These are phyloP conservation scores for Agonum fuliginosum DNA, from an alignment of 2,888 invertebrate species.

Conservation along the genomic window DNA sequence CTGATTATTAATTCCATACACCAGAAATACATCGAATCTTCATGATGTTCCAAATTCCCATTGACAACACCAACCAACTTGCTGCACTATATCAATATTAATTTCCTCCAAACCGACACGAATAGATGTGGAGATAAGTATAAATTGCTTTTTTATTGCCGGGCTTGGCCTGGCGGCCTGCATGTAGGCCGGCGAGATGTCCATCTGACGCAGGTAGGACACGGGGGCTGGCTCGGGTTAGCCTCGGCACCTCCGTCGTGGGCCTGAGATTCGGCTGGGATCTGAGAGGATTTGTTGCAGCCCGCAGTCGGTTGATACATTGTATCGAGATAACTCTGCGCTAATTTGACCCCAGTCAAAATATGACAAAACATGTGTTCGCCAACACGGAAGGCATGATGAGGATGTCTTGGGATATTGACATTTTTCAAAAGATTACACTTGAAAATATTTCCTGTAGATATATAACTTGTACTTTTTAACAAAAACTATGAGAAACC, in stretches of 20 bases:
- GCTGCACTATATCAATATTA: conserved; percentile 46
- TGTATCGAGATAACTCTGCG: conserved; percentile 29
- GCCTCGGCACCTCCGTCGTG: not conserved
- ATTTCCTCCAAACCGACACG: conserved; percentile 23
- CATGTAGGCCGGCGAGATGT: conserved; percentile 25
- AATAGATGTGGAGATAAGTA: conserved; percentile 52
- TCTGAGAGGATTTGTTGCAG: not conserved
- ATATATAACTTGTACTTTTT: too few species aligned
- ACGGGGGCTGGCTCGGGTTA: conserved; percentile 6
- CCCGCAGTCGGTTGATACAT: not conserved
- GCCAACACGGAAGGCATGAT: too few species aligned
- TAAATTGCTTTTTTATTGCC: conserved; percentile 57
- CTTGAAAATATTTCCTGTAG: too few species aligned
- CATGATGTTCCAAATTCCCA: too few species aligned
- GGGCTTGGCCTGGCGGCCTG: conserved; percentile 32
- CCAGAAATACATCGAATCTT: too few species aligned
- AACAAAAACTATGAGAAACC: too few species aligned
- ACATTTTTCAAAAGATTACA: too few species aligned
- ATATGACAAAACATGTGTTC: conserved; percentile 51
- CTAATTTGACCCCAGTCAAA: conserved; percentile 52
- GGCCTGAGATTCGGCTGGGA: not conserved
- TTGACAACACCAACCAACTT: not conserved
- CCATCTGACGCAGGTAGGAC: conserved; percentile 27
- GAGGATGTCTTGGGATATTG: too few species aligned
- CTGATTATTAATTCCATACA: too few species aligned